Evolutionary conservation across 2,888 invertebrate species (phyloP), one percentile per base, ranked within the genome.

Genomic region (Leistus spinibarbis): DNA sequence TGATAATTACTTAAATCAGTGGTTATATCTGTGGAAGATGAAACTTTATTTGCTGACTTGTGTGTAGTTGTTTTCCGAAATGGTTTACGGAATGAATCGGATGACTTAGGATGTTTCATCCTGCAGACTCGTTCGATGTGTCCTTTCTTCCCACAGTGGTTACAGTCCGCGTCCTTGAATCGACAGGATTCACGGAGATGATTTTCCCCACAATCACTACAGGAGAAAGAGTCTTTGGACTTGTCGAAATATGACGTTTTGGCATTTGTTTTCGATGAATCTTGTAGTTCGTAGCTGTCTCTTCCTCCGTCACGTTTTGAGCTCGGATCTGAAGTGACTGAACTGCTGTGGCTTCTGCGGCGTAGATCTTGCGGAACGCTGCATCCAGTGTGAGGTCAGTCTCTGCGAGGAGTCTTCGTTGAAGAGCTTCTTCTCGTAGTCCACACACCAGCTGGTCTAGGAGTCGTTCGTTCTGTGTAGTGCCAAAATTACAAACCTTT

Each of bases 391-490:
- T 77, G 54, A 77, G 27, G 20, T 23, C 3, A 20, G 76, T 13
- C 67, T 77, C 76, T 13, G 77, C 76, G 54, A 77, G 65, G 10
- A 77, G 63, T 53, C 70, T 23, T 10, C 76, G 54, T 67, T 77
- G 77, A 0, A 77, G 20, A 17, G 13, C 17, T 17, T 73, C 76
- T 22, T 77, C 76, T 57, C 54, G 54, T 13, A 77, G 69, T 13
- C 77, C 76, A 54, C 76, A 77, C 4, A 77, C 77, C 5, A 77
- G 10, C 13, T 75, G 62, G 54, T 77, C 76, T 57, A 76, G 57
- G 9, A 77, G 54, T 69, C 74, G 76, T 24, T 53, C 54, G n/a
- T 70, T 22, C 60, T 75, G 57, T 3, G 19, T 23, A 10, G 64
- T 57, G 13, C 67, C 60, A 54, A 76, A 77, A 22, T 72, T 60